phyloP scores from a whole-genome alignment of 2,797 vertebrate genomes.

The Jordanella pulchra region DNA sequence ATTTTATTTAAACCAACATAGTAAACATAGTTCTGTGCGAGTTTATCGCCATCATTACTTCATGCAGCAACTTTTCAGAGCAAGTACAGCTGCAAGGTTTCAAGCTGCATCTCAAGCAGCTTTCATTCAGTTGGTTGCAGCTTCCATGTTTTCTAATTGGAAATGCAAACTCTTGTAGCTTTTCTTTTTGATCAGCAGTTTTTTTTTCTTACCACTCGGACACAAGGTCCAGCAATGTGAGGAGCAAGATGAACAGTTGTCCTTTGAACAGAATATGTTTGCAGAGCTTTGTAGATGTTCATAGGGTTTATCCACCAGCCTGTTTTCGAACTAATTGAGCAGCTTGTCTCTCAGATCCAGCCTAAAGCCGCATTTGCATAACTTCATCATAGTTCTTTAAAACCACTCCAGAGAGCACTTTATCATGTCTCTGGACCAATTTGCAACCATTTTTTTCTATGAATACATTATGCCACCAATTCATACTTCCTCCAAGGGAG shows the following conservation, averaged over 20 bases:
- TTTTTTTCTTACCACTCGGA: too few relatives aligned
- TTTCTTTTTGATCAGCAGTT: too few relatives aligned
- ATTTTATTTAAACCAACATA: neutral
- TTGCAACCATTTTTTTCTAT: conserved; percentile 50
- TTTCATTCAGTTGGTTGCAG: too few relatives aligned
- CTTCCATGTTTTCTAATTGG: too few relatives aligned
- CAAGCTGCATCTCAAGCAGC: too few relatives aligned
- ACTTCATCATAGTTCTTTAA: conserved; percentile 67
- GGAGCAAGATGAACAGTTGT: neutral
- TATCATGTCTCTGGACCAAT: conserved; percentile 60
- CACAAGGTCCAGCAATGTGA: neutral
- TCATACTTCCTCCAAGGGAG: conserved; percentile 53
- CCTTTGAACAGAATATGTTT: neutral
- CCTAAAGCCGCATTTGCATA: conserved; percentile 56
- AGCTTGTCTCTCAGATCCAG: conserved; percentile 21
- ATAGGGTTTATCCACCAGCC: conserved; percentile 12
- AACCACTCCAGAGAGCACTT: conserved; percentile 51
- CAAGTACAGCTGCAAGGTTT: too few relatives aligned
- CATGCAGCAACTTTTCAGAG: too few relatives aligned
- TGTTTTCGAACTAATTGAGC: conserved; percentile 57
- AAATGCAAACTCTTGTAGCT: too few relatives aligned
- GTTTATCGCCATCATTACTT: too few relatives aligned
- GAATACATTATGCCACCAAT: conserved; percentile 61
- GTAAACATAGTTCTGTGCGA: neutral
- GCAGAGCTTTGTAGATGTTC: conserved; percentile 13